A percentile compares a stretch with the other conserved stretches of the same genome.
phyloP scores from a whole-genome alignment of 2,888 invertebrate species.

The Scaptomyza cyrtandrae region DNA sequence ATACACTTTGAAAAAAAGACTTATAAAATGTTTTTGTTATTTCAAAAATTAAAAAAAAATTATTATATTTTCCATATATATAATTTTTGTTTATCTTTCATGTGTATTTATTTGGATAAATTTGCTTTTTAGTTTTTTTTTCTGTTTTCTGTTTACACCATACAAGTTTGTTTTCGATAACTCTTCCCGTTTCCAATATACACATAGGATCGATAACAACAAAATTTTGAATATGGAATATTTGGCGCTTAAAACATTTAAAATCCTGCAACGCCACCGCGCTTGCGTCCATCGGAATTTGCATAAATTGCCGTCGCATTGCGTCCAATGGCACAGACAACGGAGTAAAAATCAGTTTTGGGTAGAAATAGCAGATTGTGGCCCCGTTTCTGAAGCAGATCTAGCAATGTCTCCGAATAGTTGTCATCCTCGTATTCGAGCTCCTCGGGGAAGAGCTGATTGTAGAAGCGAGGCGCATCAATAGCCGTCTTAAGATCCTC shows the following conservation, averaged over 20 bases:
- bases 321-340: slow-evolving; percentile 89
- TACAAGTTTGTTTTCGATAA: too few species aligned
- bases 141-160: too few species aligned
- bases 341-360: slow-evolving; percentile 85
- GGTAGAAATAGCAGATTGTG: slow-evolving; percentile 87
- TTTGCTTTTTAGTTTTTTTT: too few species aligned
- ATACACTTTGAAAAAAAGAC: neutral
- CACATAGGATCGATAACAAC: too few species aligned
- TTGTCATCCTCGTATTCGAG: slow-evolving; percentile 88
- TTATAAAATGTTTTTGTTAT: neutral
- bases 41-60: too few species aligned
- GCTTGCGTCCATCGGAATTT: slow-evolving; percentile 93
- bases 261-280: slow-evolving; percentile 90
- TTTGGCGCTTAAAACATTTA: too few species aligned
- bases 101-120: too few species aligned
- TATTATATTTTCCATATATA: too few species aligned
- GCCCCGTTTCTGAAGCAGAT: slow-evolving; percentile 88
- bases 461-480: slow-evolving; percentile 91
- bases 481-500: slow-evolving; percentile 89
- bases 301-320: slow-evolving; percentile 89
- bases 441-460: slow-evolving; percentile 92
- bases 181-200: too few species aligned
- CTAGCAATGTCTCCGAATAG: slow-evolving; percentile 86
- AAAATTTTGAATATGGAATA: too few species aligned
- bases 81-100: too few species aligned